A percentile compares a stretch with the other conserved stretches of the same genome.
Evolutionary conservation across 1,140 invertebrate genomes (phyloP).

Genomic region (Drosophila virilis): DNA sequence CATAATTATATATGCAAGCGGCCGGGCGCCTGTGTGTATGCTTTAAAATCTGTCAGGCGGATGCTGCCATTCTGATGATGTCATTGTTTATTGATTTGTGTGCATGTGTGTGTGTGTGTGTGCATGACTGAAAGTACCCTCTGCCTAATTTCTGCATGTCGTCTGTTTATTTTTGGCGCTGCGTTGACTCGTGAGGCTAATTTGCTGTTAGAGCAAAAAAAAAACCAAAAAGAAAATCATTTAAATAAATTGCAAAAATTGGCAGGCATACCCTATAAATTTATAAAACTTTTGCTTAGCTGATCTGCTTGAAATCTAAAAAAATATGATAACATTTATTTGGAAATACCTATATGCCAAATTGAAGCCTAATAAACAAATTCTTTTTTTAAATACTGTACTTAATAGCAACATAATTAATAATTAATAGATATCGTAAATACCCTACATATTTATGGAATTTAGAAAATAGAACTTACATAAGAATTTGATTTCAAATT

Average conservation of each 20-base stretch:
- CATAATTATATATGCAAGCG: conserved; percentile 78
- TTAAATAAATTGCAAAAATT: neutral
- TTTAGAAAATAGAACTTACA: too few relatives aligned
- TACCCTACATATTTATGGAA: too few relatives aligned
- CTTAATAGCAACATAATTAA: too few relatives aligned
- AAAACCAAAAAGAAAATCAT: neutral
- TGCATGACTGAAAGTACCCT: conserved; percentile 11
- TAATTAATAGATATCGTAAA: too few relatives aligned
- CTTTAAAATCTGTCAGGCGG: conserved; percentile 61
- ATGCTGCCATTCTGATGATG: conserved; percentile 67
- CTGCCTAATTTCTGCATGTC: conserved; percentile 48
- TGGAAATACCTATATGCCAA: neutral
- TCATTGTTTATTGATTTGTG: conserved; percentile 77
- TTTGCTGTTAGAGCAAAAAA: conserved; percentile 35
- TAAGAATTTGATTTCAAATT: too few relatives aligned
- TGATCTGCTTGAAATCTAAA: too few relatives aligned
- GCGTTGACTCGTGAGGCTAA: conserved; percentile 57
- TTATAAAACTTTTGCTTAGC: neutral
- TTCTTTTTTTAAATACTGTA: too few relatives aligned
- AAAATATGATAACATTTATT: neutral
- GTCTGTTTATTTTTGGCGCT: conserved; percentile 63
- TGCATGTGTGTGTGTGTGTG: conserved; percentile 31
- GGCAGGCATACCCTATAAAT: neutral
- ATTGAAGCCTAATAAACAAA: too few relatives aligned
- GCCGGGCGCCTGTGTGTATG: conserved; percentile 48